Evolutionary conservation across 2,888 invertebrate species (phyloP).

Genomic region (Xylocampa areola): DNA sequence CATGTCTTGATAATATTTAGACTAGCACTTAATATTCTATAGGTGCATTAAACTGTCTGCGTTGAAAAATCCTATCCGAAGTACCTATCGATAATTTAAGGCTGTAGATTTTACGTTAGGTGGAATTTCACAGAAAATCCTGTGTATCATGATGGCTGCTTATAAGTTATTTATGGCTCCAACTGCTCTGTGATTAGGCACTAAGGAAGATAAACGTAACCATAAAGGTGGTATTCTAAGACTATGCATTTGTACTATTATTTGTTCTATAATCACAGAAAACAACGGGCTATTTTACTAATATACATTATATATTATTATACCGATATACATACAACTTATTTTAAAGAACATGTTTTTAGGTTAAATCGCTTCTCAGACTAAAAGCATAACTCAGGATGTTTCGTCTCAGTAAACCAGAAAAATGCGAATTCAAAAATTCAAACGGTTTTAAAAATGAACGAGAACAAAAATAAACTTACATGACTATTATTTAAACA

Average conservation of each 20-base stretch:
- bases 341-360: neutral
- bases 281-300: no score
- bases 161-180: slow-evolving; percentile 28
- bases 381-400: neutral
- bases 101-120: neutral
- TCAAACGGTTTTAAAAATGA: slow-evolving; percentile 12
- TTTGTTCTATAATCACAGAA: no score
- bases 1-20: no score
- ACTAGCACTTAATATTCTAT: no score
- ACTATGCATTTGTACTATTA: no score
- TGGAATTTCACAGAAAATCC: slow-evolving; percentile 23
- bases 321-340: neutral
- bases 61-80: neutral
- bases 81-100: slow-evolving; percentile 11
- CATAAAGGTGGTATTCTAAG: neutral
- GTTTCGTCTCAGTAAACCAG: slow-evolving; percentile 19
- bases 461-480: slow-evolving; percentile 15
- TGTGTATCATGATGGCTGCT: slow-evolving; percentile 4
- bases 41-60: neutral
- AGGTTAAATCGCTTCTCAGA: neutral
- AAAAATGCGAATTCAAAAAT: no score
- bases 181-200: slow-evolving; percentile 10
- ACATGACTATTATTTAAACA: slow-evolving; percentile 17
- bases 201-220: neutral
- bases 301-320: no score